These are phyloP conservation scores for Scaptomyza graminum DNA, from an alignment of 1,140 invertebrate species.

Conservation along the genomic window DNA sequence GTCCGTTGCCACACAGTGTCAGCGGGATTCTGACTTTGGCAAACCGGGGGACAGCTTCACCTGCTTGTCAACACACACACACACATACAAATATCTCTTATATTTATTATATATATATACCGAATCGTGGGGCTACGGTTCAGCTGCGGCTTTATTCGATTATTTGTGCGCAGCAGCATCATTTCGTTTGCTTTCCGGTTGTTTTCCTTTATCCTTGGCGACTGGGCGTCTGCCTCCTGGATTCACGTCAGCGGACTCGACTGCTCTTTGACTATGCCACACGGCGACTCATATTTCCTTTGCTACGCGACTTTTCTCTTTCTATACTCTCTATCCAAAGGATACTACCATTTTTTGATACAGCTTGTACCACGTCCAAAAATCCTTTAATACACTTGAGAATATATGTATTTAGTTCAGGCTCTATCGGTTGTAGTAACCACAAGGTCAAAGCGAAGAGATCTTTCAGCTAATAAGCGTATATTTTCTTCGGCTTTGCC, in stretches of 20 bases:
- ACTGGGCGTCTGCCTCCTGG: conserved; percentile 6
- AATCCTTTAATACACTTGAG: too few species aligned
- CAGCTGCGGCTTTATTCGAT: conserved; percentile 62
- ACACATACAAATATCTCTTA: too few species aligned
- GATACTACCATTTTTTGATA: too few species aligned
- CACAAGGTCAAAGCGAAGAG: too few species aligned
- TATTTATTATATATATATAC: neutral
- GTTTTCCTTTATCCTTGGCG: conserved; percentile 49
- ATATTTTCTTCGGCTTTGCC: neutral
- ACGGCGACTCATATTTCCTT: conserved; percentile 74
- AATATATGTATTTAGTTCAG: too few species aligned
- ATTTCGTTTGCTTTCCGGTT: conserved; percentile 73
- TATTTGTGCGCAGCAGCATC: conserved; percentile 73
- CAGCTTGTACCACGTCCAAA: too few species aligned
- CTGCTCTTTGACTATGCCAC: conserved; percentile 66
- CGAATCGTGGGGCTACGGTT: conserved; percentile 3
- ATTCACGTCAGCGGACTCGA: conserved; percentile 27
- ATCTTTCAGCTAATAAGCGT: neutral
- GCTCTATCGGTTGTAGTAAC: too few species aligned
- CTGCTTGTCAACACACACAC: neutral
- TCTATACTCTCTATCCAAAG: too few species aligned
- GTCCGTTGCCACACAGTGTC: conserved; percentile 22
- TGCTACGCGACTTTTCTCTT: conserved; percentile 6
- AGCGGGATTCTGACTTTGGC: conserved; percentile 13
- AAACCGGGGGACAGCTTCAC: neutral